Conservation (phyloP, 2,797 vertebrate species). For the Falco peregrinus region DNA sequence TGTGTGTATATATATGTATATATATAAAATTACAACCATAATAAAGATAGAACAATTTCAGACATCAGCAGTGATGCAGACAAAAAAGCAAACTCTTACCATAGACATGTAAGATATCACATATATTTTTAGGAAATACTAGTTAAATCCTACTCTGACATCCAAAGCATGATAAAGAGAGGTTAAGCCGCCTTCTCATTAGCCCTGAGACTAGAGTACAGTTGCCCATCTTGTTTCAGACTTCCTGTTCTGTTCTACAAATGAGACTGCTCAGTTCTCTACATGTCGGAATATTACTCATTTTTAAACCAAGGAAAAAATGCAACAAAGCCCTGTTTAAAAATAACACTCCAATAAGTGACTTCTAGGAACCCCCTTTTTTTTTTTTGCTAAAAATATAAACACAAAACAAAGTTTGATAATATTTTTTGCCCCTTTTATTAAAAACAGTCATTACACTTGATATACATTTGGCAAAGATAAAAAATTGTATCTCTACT, state of each 20-base stretch:
- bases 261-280: not conserved
- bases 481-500: not conserved
- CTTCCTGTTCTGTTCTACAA: not conserved
- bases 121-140: not conserved
- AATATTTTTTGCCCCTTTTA: constrained; percentile 12
- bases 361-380: not conserved
- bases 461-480: not conserved
- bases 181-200: not conserved
- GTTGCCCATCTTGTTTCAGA: not conserved
- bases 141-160: not conserved
- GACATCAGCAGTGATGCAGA: not conserved
- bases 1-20: not conserved
- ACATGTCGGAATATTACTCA: not conserved
- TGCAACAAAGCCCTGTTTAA: not conserved
- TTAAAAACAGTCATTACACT: constrained; percentile 21
- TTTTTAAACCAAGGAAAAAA: not conserved
- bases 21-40: not conserved
- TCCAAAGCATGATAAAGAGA: not conserved
- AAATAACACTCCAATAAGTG: not conserved
- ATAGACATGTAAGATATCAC: not conserved
- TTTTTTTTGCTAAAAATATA: not conserved
- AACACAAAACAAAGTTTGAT: not conserved
- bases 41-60: not conserved
- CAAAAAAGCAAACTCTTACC: not conserved
- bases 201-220: not conserved